phyloP scores from a whole-genome alignment of 1,140 invertebrate species.

The Phymorhynchus buccinoides region DNA sequence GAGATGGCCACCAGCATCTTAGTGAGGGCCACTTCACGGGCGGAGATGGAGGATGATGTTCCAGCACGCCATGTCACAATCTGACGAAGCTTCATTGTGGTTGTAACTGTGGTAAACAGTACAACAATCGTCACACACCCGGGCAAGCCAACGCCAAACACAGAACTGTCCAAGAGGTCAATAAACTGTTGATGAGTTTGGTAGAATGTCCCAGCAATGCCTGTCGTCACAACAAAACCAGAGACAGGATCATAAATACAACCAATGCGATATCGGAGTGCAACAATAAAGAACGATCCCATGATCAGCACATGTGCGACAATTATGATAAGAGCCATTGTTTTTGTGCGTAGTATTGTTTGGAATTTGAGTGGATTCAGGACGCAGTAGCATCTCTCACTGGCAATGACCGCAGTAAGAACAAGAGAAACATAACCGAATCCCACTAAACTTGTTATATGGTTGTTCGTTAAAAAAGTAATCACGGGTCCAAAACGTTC shows the following conservation, averaged over 20 bases:
- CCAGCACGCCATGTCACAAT: too few species aligned
- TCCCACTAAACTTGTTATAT: background rate
- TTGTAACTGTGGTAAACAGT: background rate
- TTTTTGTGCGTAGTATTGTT: background rate
- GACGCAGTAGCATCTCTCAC: too few species aligned
- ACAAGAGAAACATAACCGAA: background rate
- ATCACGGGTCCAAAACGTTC: background rate
- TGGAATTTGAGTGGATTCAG: background rate
- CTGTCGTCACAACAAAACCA: background rate
- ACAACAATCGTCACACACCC: background rate
- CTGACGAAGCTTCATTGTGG: too few species aligned
- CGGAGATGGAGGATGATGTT: background rate
- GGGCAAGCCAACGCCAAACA: background rate
- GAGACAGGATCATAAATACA: background rate
- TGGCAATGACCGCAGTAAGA: background rate
- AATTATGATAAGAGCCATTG: background rate
- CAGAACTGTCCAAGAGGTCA: background rate
- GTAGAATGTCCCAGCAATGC: background rate
- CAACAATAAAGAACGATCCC: background rate
- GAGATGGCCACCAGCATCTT: slow-evolving; percentile 8
- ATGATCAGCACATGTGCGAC: background rate
- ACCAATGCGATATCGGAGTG: background rate
- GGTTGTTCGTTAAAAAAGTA: background rate
- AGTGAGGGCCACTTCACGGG: slow-evolving; percentile 10
- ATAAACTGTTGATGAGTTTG: background rate